Conservation (phyloP, 2,113 vertebrate genomes). For the Tor tambroides region DNA sequence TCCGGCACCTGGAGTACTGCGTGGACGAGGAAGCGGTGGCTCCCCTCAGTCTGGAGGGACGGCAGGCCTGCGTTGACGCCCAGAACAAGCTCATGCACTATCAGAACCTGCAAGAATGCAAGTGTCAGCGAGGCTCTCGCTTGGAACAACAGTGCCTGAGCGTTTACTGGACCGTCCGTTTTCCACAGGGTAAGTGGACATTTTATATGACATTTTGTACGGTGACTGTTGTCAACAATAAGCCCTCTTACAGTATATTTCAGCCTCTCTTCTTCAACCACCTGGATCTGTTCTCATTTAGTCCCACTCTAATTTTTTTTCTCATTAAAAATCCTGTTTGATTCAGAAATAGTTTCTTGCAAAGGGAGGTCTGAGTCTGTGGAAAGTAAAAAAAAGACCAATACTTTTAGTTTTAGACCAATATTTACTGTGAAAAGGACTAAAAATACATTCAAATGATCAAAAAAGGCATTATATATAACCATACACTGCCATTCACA, state of each 20-base stretch:
- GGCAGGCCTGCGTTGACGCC: constrained; percentile 80
- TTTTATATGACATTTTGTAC: constrained; percentile 44
- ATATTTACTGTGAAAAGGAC: neutral
- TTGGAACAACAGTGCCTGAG: constrained; percentile 85
- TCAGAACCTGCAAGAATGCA: constrained; percentile 81
- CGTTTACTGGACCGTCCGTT: constrained; percentile 87
- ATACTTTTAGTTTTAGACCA: neutral
- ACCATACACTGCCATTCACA: too few relatives aligned
- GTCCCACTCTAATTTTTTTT: neutral
- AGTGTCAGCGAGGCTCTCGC: constrained; percentile 85
- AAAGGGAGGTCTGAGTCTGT: neutral
- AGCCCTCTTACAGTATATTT: neutral
- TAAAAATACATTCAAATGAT: neutral
- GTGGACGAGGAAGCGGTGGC: constrained; percentile 67
- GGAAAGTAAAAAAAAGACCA: too few relatives aligned
- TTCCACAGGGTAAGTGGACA: constrained; percentile 81
- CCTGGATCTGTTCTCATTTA: neutral
- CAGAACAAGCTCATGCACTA: constrained; percentile 77
- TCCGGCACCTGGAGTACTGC: constrained; percentile 82
- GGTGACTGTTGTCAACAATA: neutral
- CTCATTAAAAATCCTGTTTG: neutral
- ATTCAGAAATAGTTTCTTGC: neutral
- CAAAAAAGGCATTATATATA: too few relatives aligned
- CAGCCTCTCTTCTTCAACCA: neutral
- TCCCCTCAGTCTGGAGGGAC: constrained; percentile 63